phyloP scores from a whole-genome alignment of 1,140 invertebrate species.

The Papilio dardanus region DNA sequence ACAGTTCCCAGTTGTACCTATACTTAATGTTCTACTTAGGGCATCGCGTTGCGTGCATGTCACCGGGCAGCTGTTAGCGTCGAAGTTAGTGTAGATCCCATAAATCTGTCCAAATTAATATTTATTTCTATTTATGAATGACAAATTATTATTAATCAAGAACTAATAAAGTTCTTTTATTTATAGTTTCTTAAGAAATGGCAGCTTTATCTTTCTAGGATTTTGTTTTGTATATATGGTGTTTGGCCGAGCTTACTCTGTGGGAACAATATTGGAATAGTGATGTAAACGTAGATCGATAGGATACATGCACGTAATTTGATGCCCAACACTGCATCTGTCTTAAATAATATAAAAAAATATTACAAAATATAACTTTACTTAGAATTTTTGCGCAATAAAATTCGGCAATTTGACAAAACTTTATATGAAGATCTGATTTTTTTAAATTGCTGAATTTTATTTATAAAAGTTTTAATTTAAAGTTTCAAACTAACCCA shows the following conservation, averaged over 20 bases:
- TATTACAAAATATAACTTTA: too few species aligned
- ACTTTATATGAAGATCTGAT: too few species aligned
- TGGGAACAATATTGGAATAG: conserved; percentile 79
- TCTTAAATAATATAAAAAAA: conserved; percentile 44
- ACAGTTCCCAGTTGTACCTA: conserved; percentile 37
- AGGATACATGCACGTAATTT: conserved; percentile 59
- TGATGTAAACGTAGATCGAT: conserved; percentile 48
- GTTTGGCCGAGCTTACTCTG: conserved; percentile 77
- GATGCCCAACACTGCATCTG: conserved; percentile 51
- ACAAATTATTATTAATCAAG: background rate
- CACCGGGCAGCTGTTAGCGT: conserved; percentile 70
- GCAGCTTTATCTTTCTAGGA: conserved; percentile 64
- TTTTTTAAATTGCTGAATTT: background rate
- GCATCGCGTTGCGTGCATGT: conserved; percentile 60
- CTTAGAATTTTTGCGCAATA: too few species aligned
- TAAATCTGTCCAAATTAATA: conserved; percentile 47
- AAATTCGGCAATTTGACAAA: too few species aligned
- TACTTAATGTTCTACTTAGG: conserved; percentile 42
- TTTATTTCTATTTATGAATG: conserved; percentile 45
- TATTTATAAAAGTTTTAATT: background rate
- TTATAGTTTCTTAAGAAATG: conserved; percentile 56
- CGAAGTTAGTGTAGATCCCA: conserved; percentile 57
- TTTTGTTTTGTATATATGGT: conserved; percentile 37
- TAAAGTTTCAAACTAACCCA: background rate
- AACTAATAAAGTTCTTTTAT: conserved; percentile 20